Evolutionary conservation across 2,797 vertebrate species (phyloP).

Genomic region (Poecilia velifera): DNA sequence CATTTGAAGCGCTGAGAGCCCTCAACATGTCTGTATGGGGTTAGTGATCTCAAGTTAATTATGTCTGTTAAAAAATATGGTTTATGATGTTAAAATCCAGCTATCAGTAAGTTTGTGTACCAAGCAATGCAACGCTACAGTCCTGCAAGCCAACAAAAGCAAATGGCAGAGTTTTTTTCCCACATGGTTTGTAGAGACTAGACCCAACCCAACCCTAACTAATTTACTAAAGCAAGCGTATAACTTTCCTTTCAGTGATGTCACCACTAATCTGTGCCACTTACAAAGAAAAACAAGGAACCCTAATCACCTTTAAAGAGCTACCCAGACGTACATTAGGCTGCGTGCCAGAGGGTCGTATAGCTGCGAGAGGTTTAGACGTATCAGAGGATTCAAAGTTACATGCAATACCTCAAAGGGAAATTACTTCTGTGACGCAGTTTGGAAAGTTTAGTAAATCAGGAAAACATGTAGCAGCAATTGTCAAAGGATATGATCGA

Average conservation of each 20-base stretch:
- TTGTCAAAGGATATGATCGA: background rate
- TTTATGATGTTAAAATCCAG: conserved; percentile 12
- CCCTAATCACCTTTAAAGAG: conserved; percentile 36
- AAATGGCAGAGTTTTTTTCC: conserved; percentile 5
- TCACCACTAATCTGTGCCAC: conserved; percentile 19
- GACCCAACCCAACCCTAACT: conserved; percentile 19
- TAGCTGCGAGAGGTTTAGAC: conserved; percentile 19
- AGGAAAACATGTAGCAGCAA: conserved; percentile 21
- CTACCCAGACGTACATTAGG: conserved; percentile 15
- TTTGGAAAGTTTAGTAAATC: conserved; percentile 43
- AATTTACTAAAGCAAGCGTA: conserved; percentile 37
- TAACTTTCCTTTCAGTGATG: conserved; percentile 35
- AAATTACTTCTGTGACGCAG: background rate
- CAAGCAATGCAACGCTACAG: background rate
- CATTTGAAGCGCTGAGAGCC: conserved; percentile 47
- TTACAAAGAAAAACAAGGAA: conserved; percentile 27
- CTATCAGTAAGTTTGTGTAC: conserved; percentile 8
- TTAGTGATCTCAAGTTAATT: background rate
- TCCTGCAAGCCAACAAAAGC: conserved; percentile 5
- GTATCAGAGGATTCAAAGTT: conserved; percentile 44
- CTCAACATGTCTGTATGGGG: conserved; percentile 7
- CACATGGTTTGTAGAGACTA: conserved; percentile 9
- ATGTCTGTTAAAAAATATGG: conserved; percentile 1
- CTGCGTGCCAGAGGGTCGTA: conserved; percentile 12
- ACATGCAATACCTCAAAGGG: conserved; percentile 16